Percentiles rank a stretch among this genome's conserved stretches.
Conservation (phyloP, 2,113 vertebrate genomes). For the Brachypodius melanocephalos region DNA sequence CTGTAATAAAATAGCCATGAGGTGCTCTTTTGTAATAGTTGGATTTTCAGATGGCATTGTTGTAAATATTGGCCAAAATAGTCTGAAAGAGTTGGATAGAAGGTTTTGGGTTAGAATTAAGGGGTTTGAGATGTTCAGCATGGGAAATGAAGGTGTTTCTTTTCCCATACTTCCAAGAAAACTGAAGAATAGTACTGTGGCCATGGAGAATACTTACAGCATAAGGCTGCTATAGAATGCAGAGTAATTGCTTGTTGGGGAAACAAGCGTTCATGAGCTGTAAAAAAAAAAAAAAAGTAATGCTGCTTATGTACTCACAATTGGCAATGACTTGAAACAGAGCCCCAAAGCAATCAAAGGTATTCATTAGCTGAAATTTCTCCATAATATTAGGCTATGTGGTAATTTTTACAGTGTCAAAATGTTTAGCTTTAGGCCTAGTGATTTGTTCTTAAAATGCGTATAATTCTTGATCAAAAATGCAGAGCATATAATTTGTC, state of each 20-base stretch:
- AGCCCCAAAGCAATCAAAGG: background rate
- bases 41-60: background rate
- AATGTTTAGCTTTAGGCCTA: background rate
- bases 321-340: background rate
- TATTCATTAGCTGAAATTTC: background rate
- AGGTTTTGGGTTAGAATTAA: background rate
- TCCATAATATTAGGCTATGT: background rate
- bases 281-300: background rate
- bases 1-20: background rate
- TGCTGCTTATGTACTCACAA: background rate
- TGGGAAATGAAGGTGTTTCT: background rate
- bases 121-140: background rate
- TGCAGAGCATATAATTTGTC: background rate
- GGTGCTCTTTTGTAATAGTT: background rate
- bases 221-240: background rate
- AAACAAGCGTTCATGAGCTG: background rate
- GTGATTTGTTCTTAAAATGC: background rate
- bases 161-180: background rate
- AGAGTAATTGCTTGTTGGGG: background rate
- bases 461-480: background rate
- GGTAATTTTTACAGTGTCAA: background rate
- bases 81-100: background rate
- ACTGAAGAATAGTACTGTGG: background rate
- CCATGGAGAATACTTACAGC: background rate
- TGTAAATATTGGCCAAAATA: background rate